Conservation (phyloP, 2,797 vertebrate genomes). For the Varecia variegata region DNA sequence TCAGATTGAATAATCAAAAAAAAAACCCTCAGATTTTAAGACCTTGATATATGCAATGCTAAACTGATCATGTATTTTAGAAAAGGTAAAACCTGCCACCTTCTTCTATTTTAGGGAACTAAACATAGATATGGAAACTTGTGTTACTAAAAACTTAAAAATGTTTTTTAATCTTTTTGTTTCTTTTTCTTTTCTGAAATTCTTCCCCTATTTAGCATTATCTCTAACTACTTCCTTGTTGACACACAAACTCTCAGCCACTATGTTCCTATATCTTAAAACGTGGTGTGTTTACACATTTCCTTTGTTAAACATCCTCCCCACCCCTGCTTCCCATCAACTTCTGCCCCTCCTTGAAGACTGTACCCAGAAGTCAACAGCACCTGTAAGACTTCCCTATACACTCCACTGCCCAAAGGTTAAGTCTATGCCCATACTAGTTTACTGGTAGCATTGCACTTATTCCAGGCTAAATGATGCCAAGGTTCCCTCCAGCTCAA, state of each 20-base stretch:
- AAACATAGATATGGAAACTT: neutral
- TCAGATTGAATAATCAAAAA: neutral
- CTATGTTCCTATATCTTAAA: neutral
- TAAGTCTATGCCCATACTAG: neutral
- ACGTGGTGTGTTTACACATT: neutral
- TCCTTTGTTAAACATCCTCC: neutral
- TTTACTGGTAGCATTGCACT: neutral
- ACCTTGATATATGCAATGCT: neutral
- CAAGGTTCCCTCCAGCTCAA: neutral
- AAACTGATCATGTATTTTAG: neutral
- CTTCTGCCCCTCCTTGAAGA: neutral
- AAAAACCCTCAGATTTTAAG: neutral
- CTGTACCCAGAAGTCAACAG: neutral
- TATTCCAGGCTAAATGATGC: neutral
- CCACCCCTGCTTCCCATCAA: neutral
- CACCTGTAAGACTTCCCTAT: neutral
- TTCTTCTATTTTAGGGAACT: neutral
- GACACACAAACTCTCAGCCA: neutral
- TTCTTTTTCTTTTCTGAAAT: slow-evolving; percentile 14
- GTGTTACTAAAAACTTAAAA: neutral
- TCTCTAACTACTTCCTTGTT: neutral
- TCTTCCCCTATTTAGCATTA: neutral
- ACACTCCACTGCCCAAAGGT: too few species aligned
- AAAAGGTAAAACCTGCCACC: neutral
- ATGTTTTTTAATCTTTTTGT: neutral